Evolutionary conservation across 2,113 vertebrate species (phyloP).

Genomic region (Irena cyanogastra): DNA sequence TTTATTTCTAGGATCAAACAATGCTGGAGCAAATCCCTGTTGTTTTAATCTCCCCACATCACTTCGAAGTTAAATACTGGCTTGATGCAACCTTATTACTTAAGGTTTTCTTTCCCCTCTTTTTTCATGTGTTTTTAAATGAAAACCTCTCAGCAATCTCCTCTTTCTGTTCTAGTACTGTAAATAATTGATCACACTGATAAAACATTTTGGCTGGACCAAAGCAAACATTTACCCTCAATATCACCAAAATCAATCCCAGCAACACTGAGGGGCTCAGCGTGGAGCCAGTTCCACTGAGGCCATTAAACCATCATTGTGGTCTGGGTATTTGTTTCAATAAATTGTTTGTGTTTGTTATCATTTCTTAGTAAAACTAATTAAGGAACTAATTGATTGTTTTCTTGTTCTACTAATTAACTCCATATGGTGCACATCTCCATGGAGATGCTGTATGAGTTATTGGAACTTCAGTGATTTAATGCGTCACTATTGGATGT

Average conservation of each 20-base stretch:
- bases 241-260: conserved; percentile 69
- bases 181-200: conserved; percentile 79
- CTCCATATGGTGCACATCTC: conserved; percentile 82
- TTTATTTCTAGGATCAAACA: background rate
- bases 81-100: conserved; percentile 14
- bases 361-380: conserved; percentile 81
- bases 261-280: conserved; percentile 27
- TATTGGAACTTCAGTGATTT: conserved; percentile 74
- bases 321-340: conserved; percentile 71
- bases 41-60: background rate
- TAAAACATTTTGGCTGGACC: conserved; percentile 63
- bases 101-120: background rate
- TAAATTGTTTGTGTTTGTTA: conserved; percentile 79
- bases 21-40: background rate
- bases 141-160: conserved; percentile 57
- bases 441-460: conserved; percentile 79
- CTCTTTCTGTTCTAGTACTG: conserved; percentile 58
- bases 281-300: conserved; percentile 50
- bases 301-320: conserved; percentile 68
- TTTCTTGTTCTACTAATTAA: conserved; percentile 83
- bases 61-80: background rate
- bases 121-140: conserved; percentile 14
- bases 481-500: conserved; percentile 53
- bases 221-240: conserved; percentile 61
- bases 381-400: conserved; percentile 84